These are phyloP conservation scores for Chascanopsetta lugubris DNA, from an alignment of 2,113 vertebrate genomes.

Conservation along the genomic window DNA sequence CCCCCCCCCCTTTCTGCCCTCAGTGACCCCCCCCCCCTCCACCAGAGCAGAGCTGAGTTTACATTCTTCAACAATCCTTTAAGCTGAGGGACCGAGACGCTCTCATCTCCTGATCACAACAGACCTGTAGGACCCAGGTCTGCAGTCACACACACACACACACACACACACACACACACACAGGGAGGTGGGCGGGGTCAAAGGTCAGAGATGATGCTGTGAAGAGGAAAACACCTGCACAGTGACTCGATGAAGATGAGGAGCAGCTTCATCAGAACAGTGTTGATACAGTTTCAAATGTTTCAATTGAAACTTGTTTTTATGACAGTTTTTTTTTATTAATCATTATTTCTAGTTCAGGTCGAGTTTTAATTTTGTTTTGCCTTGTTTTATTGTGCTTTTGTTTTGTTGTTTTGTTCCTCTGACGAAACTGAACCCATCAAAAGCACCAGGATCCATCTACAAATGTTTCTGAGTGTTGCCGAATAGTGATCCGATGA, in stretches of 20 bases:
- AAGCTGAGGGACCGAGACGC: constrained; percentile 69
- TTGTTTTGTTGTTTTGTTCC: too few species aligned
- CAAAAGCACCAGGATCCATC: neutral
- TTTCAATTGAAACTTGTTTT: too few species aligned
- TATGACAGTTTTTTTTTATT: too few species aligned
- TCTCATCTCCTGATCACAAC: constrained; percentile 78
- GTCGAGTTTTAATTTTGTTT: too few species aligned
- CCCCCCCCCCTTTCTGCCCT: constrained; percentile 29
- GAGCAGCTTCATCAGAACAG: neutral
- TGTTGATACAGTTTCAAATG: too few species aligned
- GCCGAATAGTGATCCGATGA: constrained; percentile 26
- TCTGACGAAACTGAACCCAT: neutral
- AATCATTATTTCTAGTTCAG: too few species aligned
- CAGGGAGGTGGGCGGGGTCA: constrained; percentile 26
- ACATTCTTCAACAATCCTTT: constrained; percentile 81
- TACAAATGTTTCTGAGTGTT: constrained; percentile 7
- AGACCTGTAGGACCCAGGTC: constrained; percentile 69
- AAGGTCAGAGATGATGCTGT: constrained; percentile 41
- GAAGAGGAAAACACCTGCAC: constrained; percentile 42
- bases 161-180: too few species aligned
- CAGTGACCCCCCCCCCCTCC: constrained; percentile 38
- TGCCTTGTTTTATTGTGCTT: too few species aligned
- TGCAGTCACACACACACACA: too few species aligned
- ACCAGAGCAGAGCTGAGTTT: constrained; percentile 55
- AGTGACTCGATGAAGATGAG: constrained; percentile 1